Conservation (phyloP, 2,113 vertebrate genomes). For the Corydoras sp. region DNA sequence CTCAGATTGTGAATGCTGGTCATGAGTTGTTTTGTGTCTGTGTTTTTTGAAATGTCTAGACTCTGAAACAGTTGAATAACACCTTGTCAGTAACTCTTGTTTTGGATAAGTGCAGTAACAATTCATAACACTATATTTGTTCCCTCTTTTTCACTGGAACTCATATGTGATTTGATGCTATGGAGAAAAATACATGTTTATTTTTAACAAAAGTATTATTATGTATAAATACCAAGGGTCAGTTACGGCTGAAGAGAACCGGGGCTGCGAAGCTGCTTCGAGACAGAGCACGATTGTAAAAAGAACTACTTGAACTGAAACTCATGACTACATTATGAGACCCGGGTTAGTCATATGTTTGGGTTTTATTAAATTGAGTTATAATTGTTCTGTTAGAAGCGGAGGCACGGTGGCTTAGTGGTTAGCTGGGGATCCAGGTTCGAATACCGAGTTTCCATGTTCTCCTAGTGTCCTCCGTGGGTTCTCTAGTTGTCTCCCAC, state of each 20-base stretch:
- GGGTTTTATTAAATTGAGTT: too few species aligned
- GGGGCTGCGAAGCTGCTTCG: too few species aligned
- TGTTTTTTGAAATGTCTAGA: background rate
- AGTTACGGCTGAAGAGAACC: background rate
- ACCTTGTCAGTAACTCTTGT: conserved; percentile 25
- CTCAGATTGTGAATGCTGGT: background rate
- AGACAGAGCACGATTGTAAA: too few species aligned
- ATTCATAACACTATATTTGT: background rate
- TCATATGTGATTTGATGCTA: background rate
- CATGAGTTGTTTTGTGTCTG: conserved; percentile 17
- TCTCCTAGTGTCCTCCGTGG: too few species aligned
- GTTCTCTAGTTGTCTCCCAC: too few species aligned
- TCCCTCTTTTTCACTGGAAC: background rate
- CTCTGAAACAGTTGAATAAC: conserved; percentile 7
- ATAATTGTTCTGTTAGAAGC: too few species aligned
- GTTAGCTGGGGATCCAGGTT: too few species aligned
- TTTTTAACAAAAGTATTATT: conserved; percentile 16
- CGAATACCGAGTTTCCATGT: too few species aligned
- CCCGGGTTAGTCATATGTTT: too few species aligned
- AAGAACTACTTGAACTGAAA: too few species aligned
- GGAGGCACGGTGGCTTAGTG: too few species aligned
- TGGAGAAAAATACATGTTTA: background rate
- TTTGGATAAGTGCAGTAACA: conserved; percentile 10
- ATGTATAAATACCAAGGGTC: background rate
- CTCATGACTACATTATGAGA: too few species aligned